A percentile compares a stretch with the other conserved stretches of the same genome.
Evolutionary conservation across 2,888 invertebrate species (phyloP).

Genomic region (Trissolcus brochymenae): DNA sequence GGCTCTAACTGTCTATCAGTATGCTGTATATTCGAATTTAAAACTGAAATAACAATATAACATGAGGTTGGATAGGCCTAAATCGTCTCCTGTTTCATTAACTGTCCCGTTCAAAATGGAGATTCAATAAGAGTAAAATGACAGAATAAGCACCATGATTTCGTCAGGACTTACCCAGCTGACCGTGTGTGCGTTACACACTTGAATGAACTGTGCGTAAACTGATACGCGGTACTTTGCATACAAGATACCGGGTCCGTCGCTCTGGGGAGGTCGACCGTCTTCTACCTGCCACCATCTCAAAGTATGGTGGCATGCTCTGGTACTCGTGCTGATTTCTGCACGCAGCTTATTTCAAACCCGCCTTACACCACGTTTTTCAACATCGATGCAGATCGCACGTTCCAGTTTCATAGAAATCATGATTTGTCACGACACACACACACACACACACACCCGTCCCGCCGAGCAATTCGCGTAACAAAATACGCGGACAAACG

Average conservation of each 20-base stretch:
- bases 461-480: conserved; percentile 35
- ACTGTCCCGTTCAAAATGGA: too few relatives aligned
- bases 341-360: conserved; percentile 12
- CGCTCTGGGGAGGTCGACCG: conserved; percentile 69
- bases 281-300: conserved; percentile 73
- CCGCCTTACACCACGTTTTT: conserved; percentile 19
- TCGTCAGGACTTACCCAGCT: conserved; percentile 23
- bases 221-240: conserved; percentile 68
- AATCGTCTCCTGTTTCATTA: conserved; percentile 39
- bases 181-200: conserved; percentile 34
- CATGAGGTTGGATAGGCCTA: too few relatives aligned
- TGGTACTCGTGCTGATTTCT: conserved; percentile 33
- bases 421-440: conserved; percentile 47
- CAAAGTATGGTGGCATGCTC: conserved; percentile 45
- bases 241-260: conserved; percentile 65
- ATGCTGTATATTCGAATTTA: neutral
- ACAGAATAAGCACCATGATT: conserved; percentile 46
- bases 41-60: conserved; percentile 8
- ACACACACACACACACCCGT: too few relatives aligned
- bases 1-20: too few relatives aligned
- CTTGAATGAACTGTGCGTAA: conserved; percentile 55
- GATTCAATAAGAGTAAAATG: conserved; percentile 52
- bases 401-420: conserved; percentile 38
- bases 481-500: conserved; percentile 35
- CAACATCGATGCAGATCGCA: conserved; percentile 30